Conservation (phyloP, 2,888 invertebrate genomes). For the Pycnomerus fuliginosus region DNA sequence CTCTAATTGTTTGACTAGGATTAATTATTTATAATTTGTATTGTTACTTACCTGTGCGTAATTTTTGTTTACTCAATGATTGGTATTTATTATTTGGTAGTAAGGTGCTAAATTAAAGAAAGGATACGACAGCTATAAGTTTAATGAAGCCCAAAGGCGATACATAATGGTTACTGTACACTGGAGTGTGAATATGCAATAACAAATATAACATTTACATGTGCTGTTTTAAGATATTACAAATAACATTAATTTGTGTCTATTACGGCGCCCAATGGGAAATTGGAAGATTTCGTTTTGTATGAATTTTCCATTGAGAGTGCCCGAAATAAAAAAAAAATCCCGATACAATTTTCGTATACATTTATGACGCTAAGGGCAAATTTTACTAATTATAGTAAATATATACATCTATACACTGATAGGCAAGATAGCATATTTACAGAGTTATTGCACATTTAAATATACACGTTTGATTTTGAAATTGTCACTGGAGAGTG, state of each 20-base stretch:
- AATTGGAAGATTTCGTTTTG: slow-evolving; percentile 1
- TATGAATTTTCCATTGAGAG: slow-evolving; percentile 9
- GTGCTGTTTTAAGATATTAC: slow-evolving; percentile 28
- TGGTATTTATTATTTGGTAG: slow-evolving; percentile 7
- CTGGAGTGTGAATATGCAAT: slow-evolving; percentile 51
- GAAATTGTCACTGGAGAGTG: slow-evolving; percentile 23
- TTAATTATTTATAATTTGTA: slow-evolving; percentile 1
- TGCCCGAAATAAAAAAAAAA: slow-evolving; percentile 11
- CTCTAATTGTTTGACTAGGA: too few species aligned
- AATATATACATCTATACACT: slow-evolving; percentile 53
- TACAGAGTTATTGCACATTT: slow-evolving; percentile 55
- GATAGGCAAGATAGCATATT: slow-evolving; percentile 49
- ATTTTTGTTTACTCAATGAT: slow-evolving; percentile 14
- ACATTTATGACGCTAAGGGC: slow-evolving; percentile 43
- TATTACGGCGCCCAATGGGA: slow-evolving; percentile 7
- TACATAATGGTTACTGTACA: slow-evolving; percentile 54
- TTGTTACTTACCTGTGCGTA: slow-evolving; percentile 10
- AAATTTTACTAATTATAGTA: slow-evolving; percentile 29
- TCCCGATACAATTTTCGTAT: slow-evolving; percentile 41
- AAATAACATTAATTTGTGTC: slow-evolving; percentile 27
- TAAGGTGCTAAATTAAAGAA: slow-evolving; percentile 20
- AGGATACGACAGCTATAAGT: slow-evolving; percentile 52
- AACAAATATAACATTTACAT: slow-evolving; percentile 51
- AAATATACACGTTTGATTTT: slow-evolving; percentile 44
- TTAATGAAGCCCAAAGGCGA: slow-evolving; percentile 53